Evolutionary conservation across 2,113 vertebrate genomes (phyloP), one percentile per base, ranked within the genome.

Genomic region (Vimba vimba): DNA sequence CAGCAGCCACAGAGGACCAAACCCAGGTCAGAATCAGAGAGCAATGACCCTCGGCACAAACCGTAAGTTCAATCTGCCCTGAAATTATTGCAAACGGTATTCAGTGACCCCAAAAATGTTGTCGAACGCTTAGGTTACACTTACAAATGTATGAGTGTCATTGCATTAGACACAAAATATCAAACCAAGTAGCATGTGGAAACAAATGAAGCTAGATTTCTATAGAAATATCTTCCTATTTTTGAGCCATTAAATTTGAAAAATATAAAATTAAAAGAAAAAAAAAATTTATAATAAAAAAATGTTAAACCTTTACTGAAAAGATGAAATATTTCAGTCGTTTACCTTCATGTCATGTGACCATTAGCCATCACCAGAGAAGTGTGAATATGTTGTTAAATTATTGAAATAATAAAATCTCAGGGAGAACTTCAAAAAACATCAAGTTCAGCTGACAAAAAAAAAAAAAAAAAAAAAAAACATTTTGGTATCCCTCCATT

Each of bases 1-100:
- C 87, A 86, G 86, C 85, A 88, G 43, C 79, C 81, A 11, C 95
- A 96, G 89, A 96, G 93, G 94, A 92, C 87, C 86, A 89, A 89
- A 1, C 95, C 93, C 66, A 94, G 79, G 89, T 90, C 91, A 11
- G 95, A 93, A 8, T 88, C 92, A 81, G 90, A 93, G 75, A 93
- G 92, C 74, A 91, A 66, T 36, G 94, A 95, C 88, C 93, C 95
- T 12, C 92, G 92, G 85, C 95, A 94, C 85, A 96, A 94, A 93
- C 93, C 87, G 89, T 87, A 71, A 89, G 94, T 94, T 55, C 59
- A 21, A 25, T 74, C 71, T 45, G 36, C 33, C 21, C 33, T 23
- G 9, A 23, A 39, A 23, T 25, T 4, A 74, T 47, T 45, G 71
- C 23, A 74, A 47, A 45, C 0, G 2, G 2, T 47, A 47, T 74